Evolutionary conservation across 1,140 invertebrate genomes (phyloP).

Genomic region (Magallana angulata): DNA sequence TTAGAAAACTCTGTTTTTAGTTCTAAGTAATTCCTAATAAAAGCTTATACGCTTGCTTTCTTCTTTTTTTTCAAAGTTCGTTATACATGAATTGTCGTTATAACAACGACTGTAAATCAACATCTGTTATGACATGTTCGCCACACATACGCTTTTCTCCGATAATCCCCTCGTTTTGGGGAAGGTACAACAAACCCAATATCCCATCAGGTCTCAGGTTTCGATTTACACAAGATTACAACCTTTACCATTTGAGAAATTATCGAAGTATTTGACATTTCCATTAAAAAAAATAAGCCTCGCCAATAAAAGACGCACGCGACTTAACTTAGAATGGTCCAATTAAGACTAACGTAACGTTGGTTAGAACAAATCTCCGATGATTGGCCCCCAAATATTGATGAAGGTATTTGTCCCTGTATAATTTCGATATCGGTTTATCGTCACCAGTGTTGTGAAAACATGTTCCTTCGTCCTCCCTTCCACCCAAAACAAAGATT

Average conservation of each 20-base stretch:
- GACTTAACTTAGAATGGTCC: not conserved
- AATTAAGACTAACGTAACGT: not conserved
- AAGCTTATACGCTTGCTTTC: too few species aligned
- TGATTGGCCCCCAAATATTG: not conserved
- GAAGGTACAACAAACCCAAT: not conserved
- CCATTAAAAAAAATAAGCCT: not conserved
- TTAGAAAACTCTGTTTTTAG: too few species aligned
- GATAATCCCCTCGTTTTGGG: not conserved
- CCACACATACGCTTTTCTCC: too few species aligned
- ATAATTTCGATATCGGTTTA: constrained; percentile 34
- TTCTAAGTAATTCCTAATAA: too few species aligned
- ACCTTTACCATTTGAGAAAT: not conserved
- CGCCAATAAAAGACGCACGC: not conserved
- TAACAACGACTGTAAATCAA: too few species aligned
- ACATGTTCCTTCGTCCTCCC: not conserved
- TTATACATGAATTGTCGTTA: too few species aligned
- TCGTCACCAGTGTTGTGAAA: not conserved
- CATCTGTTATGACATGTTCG: too few species aligned
- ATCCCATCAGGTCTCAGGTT: not conserved
- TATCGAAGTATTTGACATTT: constrained; percentile 34
- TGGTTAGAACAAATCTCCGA: not conserved
- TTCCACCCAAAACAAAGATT: constrained; percentile 21
- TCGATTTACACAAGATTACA: not conserved
- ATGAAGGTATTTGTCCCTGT: not conserved
- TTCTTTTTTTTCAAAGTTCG: too few species aligned